phyloP scores from a whole-genome alignment of 2,113 vertebrate genomes.

The Petrocephalus zakoni region DNA sequence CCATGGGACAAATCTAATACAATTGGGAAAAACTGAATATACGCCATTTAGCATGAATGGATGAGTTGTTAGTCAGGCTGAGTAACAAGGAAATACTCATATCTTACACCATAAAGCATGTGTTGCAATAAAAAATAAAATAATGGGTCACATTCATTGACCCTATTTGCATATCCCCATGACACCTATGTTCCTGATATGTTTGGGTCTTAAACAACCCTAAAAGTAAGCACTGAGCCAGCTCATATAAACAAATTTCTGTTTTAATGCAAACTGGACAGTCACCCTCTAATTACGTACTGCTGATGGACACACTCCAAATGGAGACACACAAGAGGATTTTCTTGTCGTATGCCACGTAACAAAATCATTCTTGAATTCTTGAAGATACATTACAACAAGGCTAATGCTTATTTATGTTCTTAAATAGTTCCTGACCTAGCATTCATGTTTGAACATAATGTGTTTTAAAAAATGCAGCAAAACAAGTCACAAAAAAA shows the following conservation, averaged over 20 bases:
- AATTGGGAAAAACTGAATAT: slow-evolving; percentile 70
- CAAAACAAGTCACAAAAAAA: background rate
- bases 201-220: slow-evolving; percentile 66
- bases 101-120: slow-evolving; percentile 67
- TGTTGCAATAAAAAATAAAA: slow-evolving; percentile 34
- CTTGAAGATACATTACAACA: background rate
- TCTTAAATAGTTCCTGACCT: background rate
- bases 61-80: slow-evolving; percentile 66
- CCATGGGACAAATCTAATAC: slow-evolving; percentile 81
- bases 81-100: slow-evolving; percentile 70
- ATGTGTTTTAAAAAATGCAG: background rate
- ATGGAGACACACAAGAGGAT: slow-evolving; percentile 52
- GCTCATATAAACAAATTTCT: slow-evolving; percentile 74
- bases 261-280: slow-evolving; percentile 72
- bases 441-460: background rate
- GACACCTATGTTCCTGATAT: slow-evolving; percentile 65
- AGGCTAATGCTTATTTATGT: slow-evolving; percentile 19
- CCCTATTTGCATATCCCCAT: slow-evolving; percentile 57
- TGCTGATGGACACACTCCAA: slow-evolving; percentile 76
- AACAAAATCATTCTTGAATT: slow-evolving; percentile 20
- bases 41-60: slow-evolving; percentile 71
- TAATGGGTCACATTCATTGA: slow-evolving; percentile 78
- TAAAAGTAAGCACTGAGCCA: slow-evolving; percentile 73
- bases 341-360: slow-evolving; percentile 9
- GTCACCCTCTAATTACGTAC: slow-evolving; percentile 70